Conservation (phyloP, 2,797 vertebrate genomes). For the Sylvilagus floridanus region DNA sequence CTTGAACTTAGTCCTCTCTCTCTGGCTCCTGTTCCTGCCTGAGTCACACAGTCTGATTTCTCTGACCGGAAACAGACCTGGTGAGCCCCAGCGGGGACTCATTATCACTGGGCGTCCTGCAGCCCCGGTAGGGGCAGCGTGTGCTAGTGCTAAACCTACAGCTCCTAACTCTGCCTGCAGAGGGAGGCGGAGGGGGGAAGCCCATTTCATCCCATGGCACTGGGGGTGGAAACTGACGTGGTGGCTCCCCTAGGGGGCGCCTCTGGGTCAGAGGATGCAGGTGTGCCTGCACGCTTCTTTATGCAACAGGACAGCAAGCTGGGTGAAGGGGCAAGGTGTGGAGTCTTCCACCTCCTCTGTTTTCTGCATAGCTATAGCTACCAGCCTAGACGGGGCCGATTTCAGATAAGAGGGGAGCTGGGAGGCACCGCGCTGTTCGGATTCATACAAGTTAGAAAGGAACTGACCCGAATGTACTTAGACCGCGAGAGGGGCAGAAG, state of each 20-base stretch:
- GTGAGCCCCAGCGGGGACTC: not conserved
- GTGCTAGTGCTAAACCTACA: not conserved
- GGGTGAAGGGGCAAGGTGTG: not conserved
- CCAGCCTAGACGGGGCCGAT: not conserved
- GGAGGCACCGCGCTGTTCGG: not conserved
- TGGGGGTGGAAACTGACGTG: not conserved
- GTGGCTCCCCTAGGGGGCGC: not conserved
- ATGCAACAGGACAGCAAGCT: not conserved
- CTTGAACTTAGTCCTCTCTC: not conserved
- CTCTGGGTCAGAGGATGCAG: not conserved
- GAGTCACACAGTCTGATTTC: not conserved
- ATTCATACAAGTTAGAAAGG: not conserved
- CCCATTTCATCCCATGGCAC: not conserved
- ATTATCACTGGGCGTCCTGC: not conserved
- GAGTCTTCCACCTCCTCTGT: not conserved
- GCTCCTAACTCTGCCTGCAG: not conserved
- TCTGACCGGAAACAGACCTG: not conserved
- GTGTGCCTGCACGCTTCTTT: not conserved
- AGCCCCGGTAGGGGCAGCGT: no score
- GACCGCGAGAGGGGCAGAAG: not conserved
- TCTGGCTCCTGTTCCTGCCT: not conserved
- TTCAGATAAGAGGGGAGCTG: not conserved
- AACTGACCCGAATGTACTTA: not conserved
- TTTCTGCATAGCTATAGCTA: not conserved
- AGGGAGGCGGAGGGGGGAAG: not conserved